These are phyloP conservation scores for Tetrax tetrax DNA, from an alignment of 2,113 vertebrate species.

Conservation along the genomic window DNA sequence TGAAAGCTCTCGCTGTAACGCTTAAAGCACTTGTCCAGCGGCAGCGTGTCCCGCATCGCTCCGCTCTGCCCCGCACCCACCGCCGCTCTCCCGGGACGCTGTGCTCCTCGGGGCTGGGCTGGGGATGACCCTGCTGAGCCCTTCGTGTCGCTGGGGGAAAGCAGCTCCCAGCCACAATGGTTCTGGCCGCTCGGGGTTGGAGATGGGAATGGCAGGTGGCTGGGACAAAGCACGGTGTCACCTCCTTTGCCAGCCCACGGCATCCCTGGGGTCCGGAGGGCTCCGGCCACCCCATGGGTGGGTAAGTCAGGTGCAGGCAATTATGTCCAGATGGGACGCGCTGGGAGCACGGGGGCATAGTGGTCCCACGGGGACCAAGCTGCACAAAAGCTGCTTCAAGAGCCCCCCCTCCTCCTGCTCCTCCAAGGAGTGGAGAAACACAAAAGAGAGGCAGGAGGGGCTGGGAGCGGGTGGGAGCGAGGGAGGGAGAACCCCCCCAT, in stretches of 20 bases:
- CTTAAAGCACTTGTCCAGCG: background rate
- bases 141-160: background rate
- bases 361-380: background rate
- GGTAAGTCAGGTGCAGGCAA: background rate
- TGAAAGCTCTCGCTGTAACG: background rate
- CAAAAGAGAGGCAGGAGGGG: conserved; percentile 38
- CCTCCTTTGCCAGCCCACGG: background rate
- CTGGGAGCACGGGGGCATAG: fast-evolving
- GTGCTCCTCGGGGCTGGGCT: fast-evolving
- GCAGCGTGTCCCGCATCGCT: background rate
- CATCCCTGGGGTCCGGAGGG: background rate
- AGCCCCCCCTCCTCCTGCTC: background rate
- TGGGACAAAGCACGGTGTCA: background rate
- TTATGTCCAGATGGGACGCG: background rate
- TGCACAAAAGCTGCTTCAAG: background rate
- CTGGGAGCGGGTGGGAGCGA: background rate
- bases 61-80: fast-evolving
- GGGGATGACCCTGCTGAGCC: background rate
- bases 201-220: background rate
- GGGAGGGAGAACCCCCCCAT: conserved; percentile 1
- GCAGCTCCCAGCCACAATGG: fast-evolving
- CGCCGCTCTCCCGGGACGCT: fast-evolving
- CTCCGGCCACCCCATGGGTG: fast-evolving
- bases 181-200: background rate
- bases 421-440: conserved; percentile 10